Evolutionary conservation across 2,113 vertebrate species (phyloP), one percentile per base, ranked within the genome.

Genomic region (Platysternon megacephalum): DNA sequence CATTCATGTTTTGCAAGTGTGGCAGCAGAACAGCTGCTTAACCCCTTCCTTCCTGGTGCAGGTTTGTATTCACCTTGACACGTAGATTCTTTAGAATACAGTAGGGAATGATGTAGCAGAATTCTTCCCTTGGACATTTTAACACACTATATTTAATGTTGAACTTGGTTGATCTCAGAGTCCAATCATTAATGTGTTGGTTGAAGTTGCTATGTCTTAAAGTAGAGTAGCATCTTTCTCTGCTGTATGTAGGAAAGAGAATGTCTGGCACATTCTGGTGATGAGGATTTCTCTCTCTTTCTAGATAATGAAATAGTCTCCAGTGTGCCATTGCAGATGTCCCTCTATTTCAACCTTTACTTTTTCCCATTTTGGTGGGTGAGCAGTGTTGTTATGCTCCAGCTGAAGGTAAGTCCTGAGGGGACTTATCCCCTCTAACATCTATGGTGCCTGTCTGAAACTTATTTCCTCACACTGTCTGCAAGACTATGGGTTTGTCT

Each of bases 341-440:
- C 99, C 79, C 98, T 99, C 86, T 99, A 99, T 97, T 99, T 99
- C 97, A 99, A 99, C 72, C 97, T 98, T 95, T 99, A 99, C 95
- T 99, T 99, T 98, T 99, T 99, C 98, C 99, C 99, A 3, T 92
- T 98, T 89, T 99, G 99, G 99, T 99, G 99, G 99, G 97, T 99
- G 89, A 98, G 98, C 95, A 98, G 99, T 91, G 93, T 98, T 74
- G 94, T 98, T 10, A 98, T 99, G 98, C 98, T 99, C 86, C 98
- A 99, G 3, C 88, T 99, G 61, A 99, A 99, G 99, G 99, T 99
- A 95, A 98, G 95, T 95, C 56, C 28, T 24, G 14, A 55, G 87
- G 28, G 19, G 39, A 74, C 56, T 17, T 11, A 42, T 28, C 52
- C 17, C 21, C 42, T 72, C 82, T 49, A 11, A 84, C 46, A 28